phyloP scores from a whole-genome alignment of 92 coral and sea anemone species.

The Muricea muricata region DNA sequence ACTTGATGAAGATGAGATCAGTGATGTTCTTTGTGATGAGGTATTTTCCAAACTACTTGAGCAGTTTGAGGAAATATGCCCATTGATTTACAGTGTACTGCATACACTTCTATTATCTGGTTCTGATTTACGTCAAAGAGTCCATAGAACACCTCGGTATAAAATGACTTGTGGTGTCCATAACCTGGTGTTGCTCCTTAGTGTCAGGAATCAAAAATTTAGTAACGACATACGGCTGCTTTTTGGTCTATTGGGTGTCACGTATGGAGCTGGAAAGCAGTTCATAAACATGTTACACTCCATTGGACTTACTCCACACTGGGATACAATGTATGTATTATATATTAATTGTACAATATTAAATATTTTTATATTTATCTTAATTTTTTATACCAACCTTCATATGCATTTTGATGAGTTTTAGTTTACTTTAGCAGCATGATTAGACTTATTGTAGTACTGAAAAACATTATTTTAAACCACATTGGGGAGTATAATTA shows the following conservation, averaged over 20 bases:
- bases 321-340: constrained; percentile 38
- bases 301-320: constrained; percentile 34
- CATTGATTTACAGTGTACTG: constrained; percentile 21
- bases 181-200: constrained; percentile 7
- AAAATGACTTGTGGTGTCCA: constrained; percentile 23
- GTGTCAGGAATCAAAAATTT: constrained; percentile 33
- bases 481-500: too few species aligned
- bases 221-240: constrained; percentile 3
- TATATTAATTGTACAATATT: too few species aligned
- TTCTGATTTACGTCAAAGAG: background rate
- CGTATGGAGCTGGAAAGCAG: constrained; percentile 38
- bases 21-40: background rate
- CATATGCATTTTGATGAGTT: too few species aligned
- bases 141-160: background rate
- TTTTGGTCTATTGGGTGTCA: constrained; percentile 15
- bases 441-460: too few species aligned
- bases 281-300: background rate
- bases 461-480: too few species aligned
- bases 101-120: constrained; percentile 11
- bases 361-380: too few species aligned
- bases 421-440: too few species aligned
- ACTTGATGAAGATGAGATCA: background rate
- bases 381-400: too few species aligned
- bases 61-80: background rate
- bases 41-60: background rate